Evolutionary conservation across 2,888 invertebrate genomes (phyloP).

Genomic region (Eupithecia pulchellata): DNA sequence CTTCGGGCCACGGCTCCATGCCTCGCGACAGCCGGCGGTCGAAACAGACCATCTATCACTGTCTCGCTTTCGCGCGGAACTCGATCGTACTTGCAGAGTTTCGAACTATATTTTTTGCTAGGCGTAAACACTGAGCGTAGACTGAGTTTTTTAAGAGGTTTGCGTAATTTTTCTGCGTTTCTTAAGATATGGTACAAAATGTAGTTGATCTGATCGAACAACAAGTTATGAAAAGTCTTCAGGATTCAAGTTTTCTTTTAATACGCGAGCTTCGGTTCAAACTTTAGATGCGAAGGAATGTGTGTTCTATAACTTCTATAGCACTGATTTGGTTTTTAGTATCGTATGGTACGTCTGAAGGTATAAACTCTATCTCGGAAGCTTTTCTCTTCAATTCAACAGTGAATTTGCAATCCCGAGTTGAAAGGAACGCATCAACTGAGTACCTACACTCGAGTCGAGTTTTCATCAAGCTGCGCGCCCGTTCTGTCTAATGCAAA

Average conservation of each 20-base stretch:
- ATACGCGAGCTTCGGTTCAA: neutral
- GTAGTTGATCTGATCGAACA: too few species aligned
- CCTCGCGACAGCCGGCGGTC: neutral
- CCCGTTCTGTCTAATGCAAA: neutral
- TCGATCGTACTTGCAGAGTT: neutral
- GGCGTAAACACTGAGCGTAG: neutral
- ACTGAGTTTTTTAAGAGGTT: neutral
- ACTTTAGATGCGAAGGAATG: neutral
- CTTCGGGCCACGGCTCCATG: neutral
- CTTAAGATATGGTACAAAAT: neutral
- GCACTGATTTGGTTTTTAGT: neutral
- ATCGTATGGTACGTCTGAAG: neutral
- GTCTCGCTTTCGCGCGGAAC: neutral
- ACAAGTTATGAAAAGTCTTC: neutral
- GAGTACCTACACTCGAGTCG: neutral
- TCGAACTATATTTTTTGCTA: neutral
- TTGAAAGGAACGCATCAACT: conserved; percentile 3
- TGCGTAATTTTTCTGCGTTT: neutral
- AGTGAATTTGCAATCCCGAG: neutral
- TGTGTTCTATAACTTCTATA: neutral
- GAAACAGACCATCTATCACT: neutral
- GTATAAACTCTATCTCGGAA: neutral
- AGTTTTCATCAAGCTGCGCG: conserved; percentile 3
- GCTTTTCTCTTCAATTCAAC: neutral
- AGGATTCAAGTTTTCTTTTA: neutral